Percentiles rank a stretch among this genome's conserved stretches.
Evolutionary conservation across 2,113 vertebrate genomes (phyloP).

Genomic region (Leptosomus discolor): DNA sequence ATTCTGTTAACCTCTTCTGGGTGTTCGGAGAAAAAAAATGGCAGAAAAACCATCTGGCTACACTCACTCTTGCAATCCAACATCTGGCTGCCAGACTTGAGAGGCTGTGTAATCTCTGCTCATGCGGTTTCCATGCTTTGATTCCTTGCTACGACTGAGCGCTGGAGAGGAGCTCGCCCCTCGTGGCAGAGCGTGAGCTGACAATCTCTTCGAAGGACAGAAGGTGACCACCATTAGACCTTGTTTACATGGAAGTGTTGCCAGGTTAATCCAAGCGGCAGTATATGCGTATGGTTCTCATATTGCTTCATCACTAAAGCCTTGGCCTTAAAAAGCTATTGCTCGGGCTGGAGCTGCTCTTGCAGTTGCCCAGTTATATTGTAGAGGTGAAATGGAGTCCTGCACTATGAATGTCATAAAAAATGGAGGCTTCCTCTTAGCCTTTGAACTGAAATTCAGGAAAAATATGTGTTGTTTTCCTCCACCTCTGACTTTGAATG

Average conservation of each 20-base stretch:
- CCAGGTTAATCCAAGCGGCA: background rate
- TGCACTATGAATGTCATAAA: background rate
- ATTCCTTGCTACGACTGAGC: rapidly evolving
- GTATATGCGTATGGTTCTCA: background rate
- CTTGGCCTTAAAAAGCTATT: background rate
- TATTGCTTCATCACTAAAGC: background rate
- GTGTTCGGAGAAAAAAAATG: background rate
- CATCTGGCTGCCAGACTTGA: slow-evolving; percentile 30
- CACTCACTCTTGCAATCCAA: background rate
- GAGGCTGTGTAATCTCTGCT: background rate
- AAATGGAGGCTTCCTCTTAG: background rate
- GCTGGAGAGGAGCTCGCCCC: background rate
- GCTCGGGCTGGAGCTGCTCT: background rate
- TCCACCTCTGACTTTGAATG: background rate
- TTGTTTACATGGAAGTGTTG: background rate
- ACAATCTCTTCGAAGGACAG: background rate
- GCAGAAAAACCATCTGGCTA: background rate
- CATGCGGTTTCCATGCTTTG: slow-evolving; percentile 15
- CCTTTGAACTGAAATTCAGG: background rate
- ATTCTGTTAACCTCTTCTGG: background rate
- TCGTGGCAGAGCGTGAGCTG: background rate
- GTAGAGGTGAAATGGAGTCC: background rate
- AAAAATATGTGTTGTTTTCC: background rate
- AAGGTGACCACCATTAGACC: background rate
- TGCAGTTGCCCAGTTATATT: background rate